Evolutionary conservation across 2,888 invertebrate species (phyloP), one percentile per base, ranked within the genome.

Genomic region (Brachylomia viminalis): DNA sequence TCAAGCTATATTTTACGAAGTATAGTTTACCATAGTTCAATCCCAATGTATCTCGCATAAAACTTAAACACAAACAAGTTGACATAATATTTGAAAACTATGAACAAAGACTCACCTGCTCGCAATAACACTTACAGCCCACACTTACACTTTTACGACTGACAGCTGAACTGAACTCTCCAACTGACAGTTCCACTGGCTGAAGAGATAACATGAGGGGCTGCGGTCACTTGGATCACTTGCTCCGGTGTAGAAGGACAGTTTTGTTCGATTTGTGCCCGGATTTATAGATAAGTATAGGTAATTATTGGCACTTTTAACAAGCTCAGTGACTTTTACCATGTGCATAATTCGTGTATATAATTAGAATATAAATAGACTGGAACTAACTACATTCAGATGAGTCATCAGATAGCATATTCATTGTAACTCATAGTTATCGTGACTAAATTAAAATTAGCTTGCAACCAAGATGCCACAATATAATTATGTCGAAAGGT

Each of bases 401-500:
- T 75, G 27, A 49, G 27, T 65, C n/a, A 33, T 7, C 11, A 49
- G 30, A 7, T 8, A 33, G 0, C 3, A 42, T 42, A n/a, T 76
- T 56, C 4, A 30, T 42, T 42, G n/a, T n/a, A 45, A 20, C 27
- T 61, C 8, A 42, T 2, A 64, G 15, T 10, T 56, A n/a, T 56
- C 30, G 15, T 42, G 30, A 69, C 54, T 10, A 7, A 61, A 47
- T 15, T 56, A 6, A 54, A 47, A 64, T 64, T 52, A 64, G 11
- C 23, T 71, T 38, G 7, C 5, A n/a, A 6, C 11, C 23, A 4
- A 54, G 15, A 33, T 30, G 23, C 1, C 10, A 56, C 38, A 49
- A 38, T 27, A 33, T 38, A 27, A 62, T 30, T 15, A 67, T 33
- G 47, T 52, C 33, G 27, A 42, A 74, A 75, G 59, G 59, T 75